Percentiles rank a stretch among this genome's conserved stretches.
phyloP scores from a whole-genome alignment of 1,140 invertebrate genomes.

The Oncopodura yosiiana region DNA sequence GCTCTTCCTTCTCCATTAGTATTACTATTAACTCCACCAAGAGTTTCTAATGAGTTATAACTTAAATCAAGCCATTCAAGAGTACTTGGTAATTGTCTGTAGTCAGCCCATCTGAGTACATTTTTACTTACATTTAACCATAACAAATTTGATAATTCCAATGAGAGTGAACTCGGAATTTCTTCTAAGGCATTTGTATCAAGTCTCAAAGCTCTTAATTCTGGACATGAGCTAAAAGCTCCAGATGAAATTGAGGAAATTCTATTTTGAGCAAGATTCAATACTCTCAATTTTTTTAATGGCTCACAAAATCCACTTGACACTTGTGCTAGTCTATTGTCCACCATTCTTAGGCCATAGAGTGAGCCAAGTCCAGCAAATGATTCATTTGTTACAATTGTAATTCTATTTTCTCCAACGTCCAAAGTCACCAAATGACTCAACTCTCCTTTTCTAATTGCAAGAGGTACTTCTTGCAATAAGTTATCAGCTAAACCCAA shows the following conservation, averaged over 20 bases:
- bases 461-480: conserved; percentile 66
- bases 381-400: conserved; percentile 64
- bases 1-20: conserved; percentile 5
- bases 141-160: conserved; percentile 56
- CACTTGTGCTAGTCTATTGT: conserved; percentile 76
- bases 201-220: conserved; percentile 69
- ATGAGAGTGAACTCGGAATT: conserved; percentile 49
- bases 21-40: conserved; percentile 3
- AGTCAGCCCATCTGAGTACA: conserved; percentile 77
- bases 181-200: conserved; percentile 77
- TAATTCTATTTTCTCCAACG: conserved; percentile 75
- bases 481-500: conserved; percentile 75
- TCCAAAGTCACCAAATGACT: conserved; percentile 64
- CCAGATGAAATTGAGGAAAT: conserved; percentile 69
- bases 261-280: conserved; percentile 79
- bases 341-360: conserved; percentile 69
- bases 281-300: conserved; percentile 64
- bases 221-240: conserved; percentile 60
- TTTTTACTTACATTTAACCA: conserved; percentile 85
- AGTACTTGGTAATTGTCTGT: conserved; percentile 73
- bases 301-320: conserved; percentile 75
- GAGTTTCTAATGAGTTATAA: conserved; percentile 62
- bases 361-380: conserved; percentile 73
- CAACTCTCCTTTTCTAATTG: conserved; percentile 45
- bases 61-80: conserved; percentile 84